A percentile compares a stretch with the other conserved stretches of the same genome.
phyloP scores from a whole-genome alignment of 1,140 invertebrate species.

The Heliothis virescens region DNA sequence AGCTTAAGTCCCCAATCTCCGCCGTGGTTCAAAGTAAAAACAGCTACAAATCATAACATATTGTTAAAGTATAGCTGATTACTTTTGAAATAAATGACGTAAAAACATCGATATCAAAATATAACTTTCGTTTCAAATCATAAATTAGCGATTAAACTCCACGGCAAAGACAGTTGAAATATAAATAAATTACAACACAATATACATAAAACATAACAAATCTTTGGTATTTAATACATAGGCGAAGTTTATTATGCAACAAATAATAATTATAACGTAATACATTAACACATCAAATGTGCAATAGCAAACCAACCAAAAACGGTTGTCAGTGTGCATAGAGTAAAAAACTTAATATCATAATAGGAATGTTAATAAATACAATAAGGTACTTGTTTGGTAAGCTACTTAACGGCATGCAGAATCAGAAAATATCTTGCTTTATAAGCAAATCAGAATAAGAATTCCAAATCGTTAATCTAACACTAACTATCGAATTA shows the following conservation, averaged over 20 bases:
- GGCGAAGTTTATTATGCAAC: conserved; percentile 36
- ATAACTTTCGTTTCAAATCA: too few relatives aligned
- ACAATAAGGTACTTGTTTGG: conserved; percentile 25
- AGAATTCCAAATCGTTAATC: conserved; percentile 20
- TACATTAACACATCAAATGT: conserved; percentile 52
- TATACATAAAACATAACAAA: conserved; percentile 47
- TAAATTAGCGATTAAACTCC: not conserved
- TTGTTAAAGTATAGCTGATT: too few relatives aligned
- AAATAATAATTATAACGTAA: conserved; percentile 28
- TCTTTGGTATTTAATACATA: conserved; percentile 51
- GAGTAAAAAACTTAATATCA: conserved; percentile 23
- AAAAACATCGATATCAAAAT: too few relatives aligned
- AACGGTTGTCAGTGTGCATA: conserved; percentile 20
- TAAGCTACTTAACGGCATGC: too few relatives aligned
- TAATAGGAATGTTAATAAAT: conserved; percentile 40
- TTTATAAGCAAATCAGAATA: conserved; percentile 37
- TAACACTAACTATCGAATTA: conserved; percentile 22
- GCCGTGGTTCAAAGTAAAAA: not conserved
- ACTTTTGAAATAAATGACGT: too few relatives aligned
- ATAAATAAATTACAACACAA: conserved; percentile 35
- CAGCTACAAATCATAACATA: too few relatives aligned
- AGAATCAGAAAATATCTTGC: conserved; percentile 22
- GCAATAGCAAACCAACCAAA: conserved; percentile 16
- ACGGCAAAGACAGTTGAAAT: conserved; percentile 10
- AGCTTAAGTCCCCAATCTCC: not conserved